Conservation (phyloP, 2,888 invertebrate species). For the Megaustenia siamemsis region DNA sequence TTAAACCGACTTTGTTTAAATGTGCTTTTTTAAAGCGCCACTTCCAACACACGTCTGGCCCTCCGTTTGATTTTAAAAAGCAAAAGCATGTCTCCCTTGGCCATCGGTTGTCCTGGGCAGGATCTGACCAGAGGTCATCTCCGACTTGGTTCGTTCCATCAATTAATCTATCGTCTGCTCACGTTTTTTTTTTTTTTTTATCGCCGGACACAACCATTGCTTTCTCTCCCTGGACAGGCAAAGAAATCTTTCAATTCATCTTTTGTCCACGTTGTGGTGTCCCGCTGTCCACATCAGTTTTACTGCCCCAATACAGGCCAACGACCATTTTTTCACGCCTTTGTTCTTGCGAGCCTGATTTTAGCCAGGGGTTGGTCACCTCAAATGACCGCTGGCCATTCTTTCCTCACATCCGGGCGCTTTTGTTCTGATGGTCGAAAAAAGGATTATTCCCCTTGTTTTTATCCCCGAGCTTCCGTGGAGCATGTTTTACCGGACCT, state of each 20-base stretch:
- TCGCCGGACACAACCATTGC: not conserved
- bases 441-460: constrained; percentile 7
- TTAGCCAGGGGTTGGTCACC: constrained; percentile 39
- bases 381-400: constrained; percentile 44
- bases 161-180: constrained; percentile 25
- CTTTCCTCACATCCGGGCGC: constrained; percentile 17
- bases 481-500: not conserved
- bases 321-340: not conserved
- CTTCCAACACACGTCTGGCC: not conserved
- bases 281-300: constrained; percentile 35
- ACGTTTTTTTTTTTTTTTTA: not conserved
- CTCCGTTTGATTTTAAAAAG: not conserved
- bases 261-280: constrained; percentile 1
- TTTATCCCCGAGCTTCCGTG: not conserved
- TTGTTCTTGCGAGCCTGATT: constrained; percentile 14
- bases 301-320: constrained; percentile 6
- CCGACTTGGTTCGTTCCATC: not conserved
- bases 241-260: constrained; percentile 5
- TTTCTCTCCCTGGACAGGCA: not conserved
- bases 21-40: not conserved
- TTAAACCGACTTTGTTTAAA: not conserved
- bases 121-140: constrained; percentile 43
- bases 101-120: constrained; percentile 1
- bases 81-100: not conserved
- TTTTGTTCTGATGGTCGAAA: not conserved